Evolutionary conservation across 53 echinoderm and acorn worm genomes (phyloP), one percentile per base, ranked within the genome.

Genomic region (Holothuria scabra): DNA sequence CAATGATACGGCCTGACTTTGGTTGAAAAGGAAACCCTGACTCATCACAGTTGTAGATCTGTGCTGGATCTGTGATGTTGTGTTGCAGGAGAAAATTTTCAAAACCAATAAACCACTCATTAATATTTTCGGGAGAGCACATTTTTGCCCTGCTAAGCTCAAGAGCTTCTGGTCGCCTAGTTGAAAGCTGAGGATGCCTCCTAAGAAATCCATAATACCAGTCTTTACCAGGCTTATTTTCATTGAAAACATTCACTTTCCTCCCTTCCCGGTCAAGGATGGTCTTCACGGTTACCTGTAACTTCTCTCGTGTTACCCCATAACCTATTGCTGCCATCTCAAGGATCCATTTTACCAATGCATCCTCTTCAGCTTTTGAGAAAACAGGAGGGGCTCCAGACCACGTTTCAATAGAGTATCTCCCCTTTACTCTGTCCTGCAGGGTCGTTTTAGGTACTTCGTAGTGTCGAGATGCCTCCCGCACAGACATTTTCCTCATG

Each of bases 251-350:
- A 30, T 41, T 10, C 21, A 46, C 49, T 23, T 76, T 76, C 30
- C 30, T 76, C 22, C 23, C 30, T 14, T 46, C 25, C n/a, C 26
- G 32, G 41, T 74, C 74, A 20, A 74, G 41, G 26, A 74, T 76
- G 8, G 25, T 8, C 56, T 76, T 76, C n/a, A 76, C 76, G 16
- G 12, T 76, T 46, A 48, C 46, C 48, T 41, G 30, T 9, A 76
- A 16, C 52, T 76, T 22, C 8, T 76, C 52, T 2, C 52, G 24
- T 7, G 48, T 76, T 23, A 22, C 30, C 8, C 76, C 76, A 76
- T 76, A 76, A 12, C 76, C 76, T 48, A 76, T 76, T 6, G 21
- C 22, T 2, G 48, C 56, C 76, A 76, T 76, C 76, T 76, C 76
- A 6, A 76, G 8, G 30, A 30, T 48, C 76, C 75, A 74, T 24